Conservation (phyloP, 2,888 invertebrate species). For the Synanthedon myopaeformis region DNA sequence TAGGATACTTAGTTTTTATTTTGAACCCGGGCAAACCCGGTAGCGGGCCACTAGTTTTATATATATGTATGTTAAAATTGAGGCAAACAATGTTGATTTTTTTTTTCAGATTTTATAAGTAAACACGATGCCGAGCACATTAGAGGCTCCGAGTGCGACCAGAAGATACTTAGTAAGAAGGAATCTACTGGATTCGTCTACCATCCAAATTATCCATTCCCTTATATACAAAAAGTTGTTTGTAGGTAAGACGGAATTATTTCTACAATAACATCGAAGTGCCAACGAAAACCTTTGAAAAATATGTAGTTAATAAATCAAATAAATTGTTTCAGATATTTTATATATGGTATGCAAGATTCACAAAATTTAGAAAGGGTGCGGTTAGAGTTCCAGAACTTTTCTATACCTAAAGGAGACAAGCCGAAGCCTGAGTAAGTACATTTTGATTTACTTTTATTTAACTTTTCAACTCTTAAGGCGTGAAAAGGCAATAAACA, state of each 20-base stretch:
- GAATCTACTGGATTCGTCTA: conserved; percentile 93
- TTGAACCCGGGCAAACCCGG: too few species aligned
- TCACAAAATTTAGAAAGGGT: conserved; percentile 95
- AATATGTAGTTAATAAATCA: not conserved
- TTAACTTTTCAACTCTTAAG: too few species aligned
- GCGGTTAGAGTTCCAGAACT: conserved; percentile 86
- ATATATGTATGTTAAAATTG: too few species aligned
- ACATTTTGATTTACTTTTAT: conserved; percentile 21
- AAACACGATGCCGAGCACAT: conserved; percentile 95
- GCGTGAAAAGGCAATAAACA: too few species aligned
- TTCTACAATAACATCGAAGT: too few species aligned
- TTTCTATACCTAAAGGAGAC: conserved; percentile 89
- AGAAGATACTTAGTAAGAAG: conserved; percentile 94
- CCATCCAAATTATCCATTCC: conserved; percentile 96
- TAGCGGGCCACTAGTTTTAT: too few species aligned
- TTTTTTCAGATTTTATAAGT: conserved; percentile 85
- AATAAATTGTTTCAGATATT: conserved; percentile 74
- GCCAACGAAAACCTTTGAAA: too few species aligned
- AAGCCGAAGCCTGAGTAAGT: conserved; percentile 83
- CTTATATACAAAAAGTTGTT: conserved; percentile 94
- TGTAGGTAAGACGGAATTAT: conserved; percentile 74
- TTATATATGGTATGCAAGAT: conserved; percentile 98
- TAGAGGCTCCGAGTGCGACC: conserved; percentile 98
- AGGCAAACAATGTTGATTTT: not conserved
- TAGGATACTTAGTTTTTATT: too few species aligned